phyloP scores from a whole-genome alignment of 2,888 invertebrate species.

The Xylota segnis region DNA sequence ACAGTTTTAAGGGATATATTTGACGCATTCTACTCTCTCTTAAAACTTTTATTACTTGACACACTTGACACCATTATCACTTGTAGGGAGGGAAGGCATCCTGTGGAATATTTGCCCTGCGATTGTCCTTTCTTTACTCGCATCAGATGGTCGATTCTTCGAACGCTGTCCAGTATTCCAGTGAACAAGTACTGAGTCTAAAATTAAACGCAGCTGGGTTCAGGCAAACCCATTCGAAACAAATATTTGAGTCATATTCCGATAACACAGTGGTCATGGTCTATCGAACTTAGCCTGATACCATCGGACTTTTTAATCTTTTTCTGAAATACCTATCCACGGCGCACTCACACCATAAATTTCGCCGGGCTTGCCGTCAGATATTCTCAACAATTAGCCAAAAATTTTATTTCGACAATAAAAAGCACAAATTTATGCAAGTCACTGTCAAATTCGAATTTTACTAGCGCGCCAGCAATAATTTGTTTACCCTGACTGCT shows the following conservation, averaged over 20 bases:
- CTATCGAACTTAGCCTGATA: not conserved
- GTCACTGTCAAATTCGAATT: slow-evolving; percentile 3
- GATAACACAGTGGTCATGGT: not conserved
- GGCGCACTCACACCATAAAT: not conserved
- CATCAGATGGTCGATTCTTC: no score
- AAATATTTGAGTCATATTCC: not conserved
- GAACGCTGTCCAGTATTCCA: no score
- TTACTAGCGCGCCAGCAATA: slow-evolving; percentile 3
- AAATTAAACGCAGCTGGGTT: no score
- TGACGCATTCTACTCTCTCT: no score
- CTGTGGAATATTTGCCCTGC: no score
- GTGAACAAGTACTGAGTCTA: no score
- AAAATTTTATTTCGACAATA: not conserved
- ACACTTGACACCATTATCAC: no score
- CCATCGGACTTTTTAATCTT: not conserved
- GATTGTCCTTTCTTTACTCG: no score
- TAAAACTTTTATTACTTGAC: no score
- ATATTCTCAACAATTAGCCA: slow-evolving; percentile 8
- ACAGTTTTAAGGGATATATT: no score
- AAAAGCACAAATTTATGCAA: not conserved
- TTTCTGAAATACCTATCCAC: not conserved
- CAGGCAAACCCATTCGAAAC: no score
- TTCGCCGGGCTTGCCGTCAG: not conserved
- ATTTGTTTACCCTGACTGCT: not conserved
- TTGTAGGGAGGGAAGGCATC: no score